Base-by-base conservation (phyloP, 2,113 vertebrate genomes). In the Ardeotis arabs region DNA sequence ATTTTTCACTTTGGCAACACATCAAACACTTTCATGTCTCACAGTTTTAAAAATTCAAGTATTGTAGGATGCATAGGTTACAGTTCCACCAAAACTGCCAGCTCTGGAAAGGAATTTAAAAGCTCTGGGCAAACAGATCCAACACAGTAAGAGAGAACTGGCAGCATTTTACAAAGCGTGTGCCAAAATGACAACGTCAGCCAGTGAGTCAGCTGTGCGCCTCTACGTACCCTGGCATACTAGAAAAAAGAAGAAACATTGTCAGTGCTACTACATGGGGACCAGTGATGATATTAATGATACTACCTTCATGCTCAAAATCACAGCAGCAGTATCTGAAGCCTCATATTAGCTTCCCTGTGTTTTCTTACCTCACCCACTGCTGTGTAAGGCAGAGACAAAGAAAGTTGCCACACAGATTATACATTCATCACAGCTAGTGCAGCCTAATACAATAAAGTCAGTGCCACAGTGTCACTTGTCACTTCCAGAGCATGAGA, bases 391-490 rank as follows among this genome's bases (percentile, higher is more conserved):
- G 24, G 52, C 52, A 96, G 37, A 77, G 41, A n/a, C 67, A 85
- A 63, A 70, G 72, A 7, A 91, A 85, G 53, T 17, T 45, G 62
- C 60, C 55, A 37, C 50, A n/a, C 37, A 39, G 9, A 49, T 96
- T 83, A 82, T 60, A 82, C 28, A 90, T 93, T 95, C 95, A 78
- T 35, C 74, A 66, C 69, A 93, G 73, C 64, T 45, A 90, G 73
- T 15, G 15, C 53, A 92, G 44, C 44, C 78, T 73, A 72, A 77
- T 59, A 64, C 56, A 89, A 78, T 92, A 49, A 83, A 95, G 93
- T 81, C 93, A 66, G 73, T 35, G 95, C 93, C 96, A 94, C 73
- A 18, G 74, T 95, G 95, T 80, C 94, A 96, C 95, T 96, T 84
- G 79, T 96, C 96, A 96, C 66, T 94, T 83, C 67, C 72, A 67